phyloP scores from a whole-genome alignment of 1,140 invertebrate species.

The Lanistes nyassanus region DNA sequence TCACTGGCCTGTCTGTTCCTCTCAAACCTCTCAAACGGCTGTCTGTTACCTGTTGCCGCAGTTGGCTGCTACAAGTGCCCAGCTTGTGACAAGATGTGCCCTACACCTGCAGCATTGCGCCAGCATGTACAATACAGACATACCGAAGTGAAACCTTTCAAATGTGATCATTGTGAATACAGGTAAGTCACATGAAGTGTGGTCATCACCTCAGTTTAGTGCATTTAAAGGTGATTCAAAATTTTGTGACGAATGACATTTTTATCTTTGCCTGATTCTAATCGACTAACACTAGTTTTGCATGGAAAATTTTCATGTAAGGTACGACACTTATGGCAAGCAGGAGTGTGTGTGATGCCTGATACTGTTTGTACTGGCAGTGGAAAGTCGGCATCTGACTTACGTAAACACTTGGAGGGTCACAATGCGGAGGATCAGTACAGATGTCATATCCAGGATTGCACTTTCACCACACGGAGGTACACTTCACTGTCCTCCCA shows the following conservation, averaged over 20 bases:
- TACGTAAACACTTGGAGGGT: constrained; percentile 77
- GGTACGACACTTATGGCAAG: neutral
- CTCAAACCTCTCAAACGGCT: too few relatives aligned
- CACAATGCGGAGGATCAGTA: constrained; percentile 70
- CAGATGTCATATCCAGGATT: constrained; percentile 69
- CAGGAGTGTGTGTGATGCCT: neutral
- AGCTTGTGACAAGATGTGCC: constrained; percentile 90
- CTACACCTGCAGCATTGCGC: constrained; percentile 79
- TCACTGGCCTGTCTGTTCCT: too few relatives aligned
- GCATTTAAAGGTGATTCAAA: neutral
- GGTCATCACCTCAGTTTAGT: neutral
- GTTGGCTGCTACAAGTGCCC: constrained; percentile 88
- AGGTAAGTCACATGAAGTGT: constrained; percentile 63
- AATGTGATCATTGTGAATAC: constrained; percentile 81
- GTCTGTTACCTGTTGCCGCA: too few relatives aligned
- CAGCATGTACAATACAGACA: constrained; percentile 87
- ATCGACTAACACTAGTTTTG: too few relatives aligned
- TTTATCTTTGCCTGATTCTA: too few relatives aligned
- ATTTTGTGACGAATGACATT: too few relatives aligned
- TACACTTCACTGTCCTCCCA: constrained; percentile 70
- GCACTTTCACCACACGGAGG: constrained; percentile 71
- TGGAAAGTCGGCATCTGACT: constrained; percentile 78
- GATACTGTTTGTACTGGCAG: constrained; percentile 59
- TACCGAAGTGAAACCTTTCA: constrained; percentile 76
- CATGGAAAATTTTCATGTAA: too few relatives aligned